These are phyloP conservation scores for Troides aeacus DNA, from an alignment of 2,888 invertebrate genomes.

Conservation along the genomic window DNA sequence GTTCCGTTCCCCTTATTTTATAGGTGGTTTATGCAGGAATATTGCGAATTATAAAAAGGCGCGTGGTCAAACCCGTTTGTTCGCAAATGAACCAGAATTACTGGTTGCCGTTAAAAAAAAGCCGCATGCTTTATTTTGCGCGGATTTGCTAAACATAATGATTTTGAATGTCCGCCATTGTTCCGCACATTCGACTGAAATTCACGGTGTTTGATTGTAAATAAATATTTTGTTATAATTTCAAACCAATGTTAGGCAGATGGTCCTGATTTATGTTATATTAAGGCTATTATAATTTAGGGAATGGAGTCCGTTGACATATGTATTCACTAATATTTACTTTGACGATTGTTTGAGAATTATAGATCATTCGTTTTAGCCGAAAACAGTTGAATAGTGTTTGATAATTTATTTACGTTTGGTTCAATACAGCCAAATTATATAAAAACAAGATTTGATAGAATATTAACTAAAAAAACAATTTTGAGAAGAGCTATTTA, in stretches of 20 bases:
- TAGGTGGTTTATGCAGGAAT: constrained; percentile 35
- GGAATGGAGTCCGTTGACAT: neutral
- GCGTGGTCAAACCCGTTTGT: constrained; percentile 65
- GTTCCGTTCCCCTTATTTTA: constrained; percentile 40
- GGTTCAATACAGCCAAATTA: too few relatives aligned
- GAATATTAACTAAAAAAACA: too few relatives aligned
- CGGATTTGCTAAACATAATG: constrained; percentile 67
- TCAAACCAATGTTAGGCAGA: constrained; percentile 24
- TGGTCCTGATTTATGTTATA: constrained; percentile 12
- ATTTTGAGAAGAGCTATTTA: too few relatives aligned
- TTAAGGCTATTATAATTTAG: neutral
- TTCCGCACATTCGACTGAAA: constrained; percentile 55
- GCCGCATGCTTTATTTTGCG: constrained; percentile 52
- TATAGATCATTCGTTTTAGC: too few relatives aligned
- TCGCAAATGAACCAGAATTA: constrained; percentile 58
- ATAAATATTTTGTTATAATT: constrained; percentile 40
- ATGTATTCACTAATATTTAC: neutral
- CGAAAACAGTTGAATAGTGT: too few relatives aligned
- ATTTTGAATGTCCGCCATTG: constrained; percentile 58
- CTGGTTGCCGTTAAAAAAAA: constrained; percentile 52
- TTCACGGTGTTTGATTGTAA: constrained; percentile 55
- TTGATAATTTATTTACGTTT: too few relatives aligned
- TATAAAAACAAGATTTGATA: too few relatives aligned
- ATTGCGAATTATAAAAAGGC: constrained; percentile 67
- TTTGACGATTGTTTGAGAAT: neutral